phyloP scores from a whole-genome alignment of 2,888 invertebrate genomes.

The Tolmerus cingulatus region DNA sequence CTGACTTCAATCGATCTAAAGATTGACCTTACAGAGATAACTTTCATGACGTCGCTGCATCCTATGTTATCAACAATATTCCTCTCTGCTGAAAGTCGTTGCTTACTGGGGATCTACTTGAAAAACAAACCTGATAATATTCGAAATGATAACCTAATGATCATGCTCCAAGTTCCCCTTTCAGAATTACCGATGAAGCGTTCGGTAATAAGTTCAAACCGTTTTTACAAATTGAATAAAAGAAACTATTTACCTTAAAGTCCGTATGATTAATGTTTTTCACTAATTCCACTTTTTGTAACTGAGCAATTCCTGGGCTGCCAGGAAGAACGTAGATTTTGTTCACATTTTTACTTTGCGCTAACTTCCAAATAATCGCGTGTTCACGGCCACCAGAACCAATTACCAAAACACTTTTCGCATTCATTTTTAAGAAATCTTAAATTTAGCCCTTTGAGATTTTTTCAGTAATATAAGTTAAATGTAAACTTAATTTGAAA shows the following conservation, averaged over 20 bases:
- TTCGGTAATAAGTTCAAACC: not conserved
- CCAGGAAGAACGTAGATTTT: constrained; percentile 87
- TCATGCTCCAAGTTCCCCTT: not conserved
- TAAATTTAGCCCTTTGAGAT: not conserved
- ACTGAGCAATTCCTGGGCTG: constrained; percentile 80
- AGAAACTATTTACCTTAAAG: constrained; percentile 70
- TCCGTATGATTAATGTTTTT: constrained; percentile 71
- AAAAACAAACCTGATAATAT: not conserved
- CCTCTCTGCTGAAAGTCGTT: not conserved
- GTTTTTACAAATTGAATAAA: not conserved
- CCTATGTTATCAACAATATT: not conserved
- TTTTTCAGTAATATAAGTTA: not conserved
- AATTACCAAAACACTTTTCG: constrained; percentile 77
- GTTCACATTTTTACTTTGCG: constrained; percentile 77
- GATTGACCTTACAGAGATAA: not conserved
- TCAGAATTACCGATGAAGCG: not conserved
- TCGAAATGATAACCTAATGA: not conserved
- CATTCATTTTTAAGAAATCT: constrained; percentile 42
- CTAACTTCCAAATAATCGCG: constrained; percentile 92
- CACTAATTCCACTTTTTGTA: constrained; percentile 71
- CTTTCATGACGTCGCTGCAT: not conserved
- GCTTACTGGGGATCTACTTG: not conserved
- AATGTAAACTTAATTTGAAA: not conserved
- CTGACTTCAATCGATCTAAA: not conserved
- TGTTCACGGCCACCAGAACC: constrained; percentile 96